Conservation (phyloP, 2,113 vertebrate species). For the Anhinga anhinga region DNA sequence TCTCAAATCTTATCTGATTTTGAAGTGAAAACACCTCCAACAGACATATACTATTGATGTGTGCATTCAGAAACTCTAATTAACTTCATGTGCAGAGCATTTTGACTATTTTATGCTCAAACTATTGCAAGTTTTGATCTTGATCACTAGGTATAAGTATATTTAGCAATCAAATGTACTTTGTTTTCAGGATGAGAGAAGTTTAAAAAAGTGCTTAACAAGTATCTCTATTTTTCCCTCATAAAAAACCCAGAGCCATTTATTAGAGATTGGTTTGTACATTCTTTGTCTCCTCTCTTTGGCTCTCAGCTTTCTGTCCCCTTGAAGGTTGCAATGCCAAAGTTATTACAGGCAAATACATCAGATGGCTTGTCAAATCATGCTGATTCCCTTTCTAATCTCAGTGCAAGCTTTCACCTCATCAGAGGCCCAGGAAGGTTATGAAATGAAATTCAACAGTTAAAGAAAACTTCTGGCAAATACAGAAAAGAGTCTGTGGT, state of each 20-base stretch:
- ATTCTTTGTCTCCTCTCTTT: not conserved
- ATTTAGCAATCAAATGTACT: not conserved
- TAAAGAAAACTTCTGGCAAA: not conserved
- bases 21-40: not conserved
- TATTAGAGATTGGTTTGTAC: not conserved
- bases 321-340: not conserved
- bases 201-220: not conserved
- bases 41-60: not conserved
- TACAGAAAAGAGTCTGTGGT: not conserved
- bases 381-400: constrained; percentile 23
- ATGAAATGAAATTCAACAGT: not conserved
- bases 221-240: not conserved
- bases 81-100: not conserved
- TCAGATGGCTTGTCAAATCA: constrained; percentile 7
- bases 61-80: not conserved
- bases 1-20: not conserved
- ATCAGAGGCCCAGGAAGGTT: not conserved
- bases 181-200: not conserved
- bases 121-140: not conserved
- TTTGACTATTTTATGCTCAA: not conserved
- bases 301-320: not conserved
- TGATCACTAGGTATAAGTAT: not conserved
- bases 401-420: not conserved
- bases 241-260: not conserved
- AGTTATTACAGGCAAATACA: not conserved